Evolutionary conservation across 2,797 vertebrate genomes (phyloP).

Genomic region (Nannoperca australis): DNA sequence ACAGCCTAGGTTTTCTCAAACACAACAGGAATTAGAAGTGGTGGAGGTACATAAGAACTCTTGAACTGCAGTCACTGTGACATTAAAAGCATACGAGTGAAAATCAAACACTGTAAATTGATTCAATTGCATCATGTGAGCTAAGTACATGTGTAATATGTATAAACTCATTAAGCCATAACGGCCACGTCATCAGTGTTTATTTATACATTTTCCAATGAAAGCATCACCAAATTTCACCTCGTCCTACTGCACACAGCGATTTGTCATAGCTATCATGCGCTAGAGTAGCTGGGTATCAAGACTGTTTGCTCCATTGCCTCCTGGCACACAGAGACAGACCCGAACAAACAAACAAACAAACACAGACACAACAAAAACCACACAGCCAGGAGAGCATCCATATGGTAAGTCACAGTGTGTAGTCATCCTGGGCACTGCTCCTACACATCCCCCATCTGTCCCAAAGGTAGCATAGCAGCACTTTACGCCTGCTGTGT

Average conservation of each 20-base stretch:
- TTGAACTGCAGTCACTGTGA: background rate
- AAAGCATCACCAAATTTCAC: slow-evolving; percentile 28
- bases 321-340: slow-evolving; percentile 33
- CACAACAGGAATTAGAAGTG: background rate
- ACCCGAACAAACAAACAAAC: slow-evolving; percentile 29
- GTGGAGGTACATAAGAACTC: background rate
- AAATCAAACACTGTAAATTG: slow-evolving; percentile 3
- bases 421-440: slow-evolving; percentile 4
- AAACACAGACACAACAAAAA: slow-evolving; percentile 18
- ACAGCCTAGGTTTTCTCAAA: background rate
- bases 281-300: slow-evolving; percentile 40
- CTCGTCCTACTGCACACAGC: slow-evolving; percentile 36
- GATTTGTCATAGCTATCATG: slow-evolving; percentile 57
- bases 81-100: background rate
- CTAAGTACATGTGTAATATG: slow-evolving; percentile 1
- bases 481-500: background rate
- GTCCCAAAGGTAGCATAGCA: slow-evolving; percentile 13
- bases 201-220: slow-evolving; percentile 30
- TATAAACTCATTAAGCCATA: slow-evolving; percentile 21
- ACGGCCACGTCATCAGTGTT: slow-evolving; percentile 1
- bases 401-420: slow-evolving; percentile 52
- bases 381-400: slow-evolving; percentile 31
- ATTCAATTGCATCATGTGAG: background rate
- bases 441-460: slow-evolving; percentile 28
- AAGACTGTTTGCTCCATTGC: slow-evolving; percentile 53